Percentiles rank a stretch among this genome's conserved stretches.
Conservation (phyloP, 1,140 invertebrate genomes). For the Heliconius hermathena region DNA sequence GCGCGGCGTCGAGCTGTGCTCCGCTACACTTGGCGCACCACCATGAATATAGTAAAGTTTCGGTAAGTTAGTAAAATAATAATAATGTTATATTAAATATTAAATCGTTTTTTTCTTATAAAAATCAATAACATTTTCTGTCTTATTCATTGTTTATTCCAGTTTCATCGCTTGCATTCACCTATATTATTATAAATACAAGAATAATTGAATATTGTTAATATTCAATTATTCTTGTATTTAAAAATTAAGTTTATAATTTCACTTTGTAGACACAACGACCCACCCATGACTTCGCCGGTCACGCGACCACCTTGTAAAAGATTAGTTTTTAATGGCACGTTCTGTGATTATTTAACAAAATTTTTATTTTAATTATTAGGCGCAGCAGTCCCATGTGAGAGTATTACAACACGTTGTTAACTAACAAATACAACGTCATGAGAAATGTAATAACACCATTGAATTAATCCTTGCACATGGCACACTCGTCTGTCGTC, state of each 20-base stretch:
- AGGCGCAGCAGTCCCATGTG: conserved; percentile 13
- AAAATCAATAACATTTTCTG: no score
- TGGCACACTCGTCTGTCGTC: conserved; percentile 11
- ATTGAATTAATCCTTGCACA: conserved; percentile 16
- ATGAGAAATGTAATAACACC: conserved; percentile 41
- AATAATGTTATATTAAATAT: background rate
- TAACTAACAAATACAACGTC: conserved; percentile 35
- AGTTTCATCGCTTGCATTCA: background rate
- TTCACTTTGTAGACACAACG: background rate
- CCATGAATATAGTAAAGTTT: conserved; percentile 75
- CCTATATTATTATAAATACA: no score
- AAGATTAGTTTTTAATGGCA: conserved; percentile 29
- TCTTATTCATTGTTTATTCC: background rate
- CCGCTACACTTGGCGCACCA: conserved; percentile 67
- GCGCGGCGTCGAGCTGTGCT: conserved; percentile 72
- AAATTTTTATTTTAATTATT: background rate
- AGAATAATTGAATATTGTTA: no score
- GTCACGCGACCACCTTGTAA: conserved; percentile 33
- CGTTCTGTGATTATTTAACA: conserved; percentile 31
- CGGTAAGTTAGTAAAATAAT: conserved; percentile 55
- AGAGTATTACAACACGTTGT: conserved; percentile 13
- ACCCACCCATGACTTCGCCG: conserved; percentile 15
- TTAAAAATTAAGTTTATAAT: background rate
- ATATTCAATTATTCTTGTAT: background rate
- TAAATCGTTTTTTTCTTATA: background rate